A percentile compares a stretch with the other conserved stretches of the same genome.
phyloP scores from a whole-genome alignment of 2,797 vertebrate species.

The Diplodus sargus region DNA sequence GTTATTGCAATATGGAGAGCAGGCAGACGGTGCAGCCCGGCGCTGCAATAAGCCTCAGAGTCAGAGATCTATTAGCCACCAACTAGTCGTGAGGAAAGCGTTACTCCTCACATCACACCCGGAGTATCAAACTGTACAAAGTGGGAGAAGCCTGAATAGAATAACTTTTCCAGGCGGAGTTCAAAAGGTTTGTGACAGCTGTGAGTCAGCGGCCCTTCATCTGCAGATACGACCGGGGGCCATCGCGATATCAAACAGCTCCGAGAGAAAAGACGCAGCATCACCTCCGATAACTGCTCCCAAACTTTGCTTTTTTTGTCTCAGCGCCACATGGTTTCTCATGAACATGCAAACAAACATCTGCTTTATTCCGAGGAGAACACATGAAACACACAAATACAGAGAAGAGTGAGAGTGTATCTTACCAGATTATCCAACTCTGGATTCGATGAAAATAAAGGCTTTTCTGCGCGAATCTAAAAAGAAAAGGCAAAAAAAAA shows the following conservation, averaged over 20 bases:
- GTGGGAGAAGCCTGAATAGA: conserved; percentile 51
- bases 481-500: conserved; percentile 80
- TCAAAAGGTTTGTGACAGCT: conserved; percentile 77
- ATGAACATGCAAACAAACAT: conserved; percentile 42
- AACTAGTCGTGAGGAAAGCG: conserved; percentile 52
- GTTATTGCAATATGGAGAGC: conserved; percentile 70
- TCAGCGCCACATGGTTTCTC: conserved; percentile 52
- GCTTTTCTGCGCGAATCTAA: conserved; percentile 98
- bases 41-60: conserved; percentile 70
- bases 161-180: conserved; percentile 66
- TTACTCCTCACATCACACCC: conserved; percentile 55
- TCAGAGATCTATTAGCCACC: conserved; percentile 69
- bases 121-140: conserved; percentile 48
- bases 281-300: conserved; percentile 52
- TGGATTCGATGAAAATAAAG: conserved; percentile 98
- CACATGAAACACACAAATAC: not conserved
- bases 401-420: conserved; percentile 6
- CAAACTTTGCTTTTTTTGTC: conserved; percentile 15
- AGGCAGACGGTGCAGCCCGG: conserved; percentile 44
- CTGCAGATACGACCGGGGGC: conserved; percentile 72
- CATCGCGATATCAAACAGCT: conserved; percentile 79
- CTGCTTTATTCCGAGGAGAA: conserved; percentile 5
- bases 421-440: conserved; percentile 99
- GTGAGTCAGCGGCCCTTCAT: conserved; percentile 80
- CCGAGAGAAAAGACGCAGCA: conserved; percentile 67